Evolutionary conservation across 2,888 invertebrate species (phyloP), one percentile per base, ranked within the genome.

Genomic region (Orchesellides sinensis): DNA sequence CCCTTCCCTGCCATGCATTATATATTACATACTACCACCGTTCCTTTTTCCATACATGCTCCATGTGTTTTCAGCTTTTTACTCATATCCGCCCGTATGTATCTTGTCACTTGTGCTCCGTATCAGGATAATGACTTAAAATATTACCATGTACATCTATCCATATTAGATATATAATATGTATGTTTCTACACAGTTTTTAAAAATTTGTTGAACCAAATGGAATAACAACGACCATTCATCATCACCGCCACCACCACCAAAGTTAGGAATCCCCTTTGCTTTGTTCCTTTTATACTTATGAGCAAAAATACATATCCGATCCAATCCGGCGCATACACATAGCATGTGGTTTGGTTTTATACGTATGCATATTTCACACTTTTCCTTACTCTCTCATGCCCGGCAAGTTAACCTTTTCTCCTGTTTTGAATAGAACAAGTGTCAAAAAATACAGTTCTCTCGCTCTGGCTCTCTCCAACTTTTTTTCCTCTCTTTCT

Each of bases 341-440:
- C 49, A 70, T 72, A 56, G 70, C 66, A 73, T 80, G 73, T 66
- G 73, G 65, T 77, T 68, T 74, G 23, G 25, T 21, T 61, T 63
- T 63, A 12, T 65, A 29, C 59, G 29, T 14, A 77, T 77, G 77
- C 69, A 77, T 61, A 69, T 68, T 77, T 77, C 77, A 77, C 77
- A 77, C 77, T 69, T 54, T 68, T 49, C 23, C 59, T 23, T 77
- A n/a, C n/a, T n/a, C n/a, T n/a, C n/a, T n/a, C n/a, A n/a, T 40
- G 72, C 80, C 80, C 80, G 80, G 80, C 80, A 66, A 80, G 72
- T 80, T 80, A 80, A 80, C 80, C 80, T 80, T 75, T 80, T 80
- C 68, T 59, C 59, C 29, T 77, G 35, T 23, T 72, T 65, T 40
- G 12, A 68, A 56, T 29, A 70, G 80, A 80, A 80, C 80, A 80